phyloP scores from a whole-genome alignment of 2,113 vertebrate species.

The Pantherophis guttatus region DNA sequence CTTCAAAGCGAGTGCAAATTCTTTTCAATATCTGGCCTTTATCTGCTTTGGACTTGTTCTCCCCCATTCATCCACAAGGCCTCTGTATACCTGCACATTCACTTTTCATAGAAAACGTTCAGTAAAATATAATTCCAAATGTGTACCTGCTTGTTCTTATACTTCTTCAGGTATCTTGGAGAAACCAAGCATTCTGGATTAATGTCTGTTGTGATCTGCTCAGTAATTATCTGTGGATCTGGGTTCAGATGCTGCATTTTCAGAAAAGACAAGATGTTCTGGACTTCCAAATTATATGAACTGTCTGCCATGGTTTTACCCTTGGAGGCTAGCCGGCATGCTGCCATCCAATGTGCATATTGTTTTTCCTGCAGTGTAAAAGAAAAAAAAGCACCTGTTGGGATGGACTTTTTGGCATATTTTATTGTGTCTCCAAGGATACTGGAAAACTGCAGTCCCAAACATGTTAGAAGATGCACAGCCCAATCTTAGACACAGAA shows the following conservation, averaged over 20 bases:
- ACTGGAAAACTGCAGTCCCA: background rate
- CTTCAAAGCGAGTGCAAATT: background rate
- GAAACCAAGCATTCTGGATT: conserved; percentile 97
- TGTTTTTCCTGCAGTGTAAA: conserved; percentile 85
- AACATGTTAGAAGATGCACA: rapidly evolving
- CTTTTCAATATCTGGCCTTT: background rate
- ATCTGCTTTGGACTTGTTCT: background rate
- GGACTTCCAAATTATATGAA: conserved; percentile 94
- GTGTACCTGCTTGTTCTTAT: conserved; percentile 96
- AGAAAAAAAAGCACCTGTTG: background rate
- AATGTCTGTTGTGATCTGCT: conserved; percentile 91
- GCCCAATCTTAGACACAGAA: background rate
- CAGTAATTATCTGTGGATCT: conserved; percentile 89
- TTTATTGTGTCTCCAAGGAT: background rate
- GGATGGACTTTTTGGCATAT: background rate
- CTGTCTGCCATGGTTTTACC: conserved; percentile 99
- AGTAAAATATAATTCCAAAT: background rate
- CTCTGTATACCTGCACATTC: background rate
- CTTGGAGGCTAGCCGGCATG: conserved; percentile 95
- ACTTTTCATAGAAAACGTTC: background rate
- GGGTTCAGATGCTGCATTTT: conserved; percentile 99
- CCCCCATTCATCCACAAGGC: background rate
- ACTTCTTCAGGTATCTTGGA: conserved; percentile 95
- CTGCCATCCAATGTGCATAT: conserved; percentile 98
- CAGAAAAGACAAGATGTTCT: conserved; percentile 98